Conservation (phyloP, 2,797 vertebrate species). For the Falco cherrug region DNA sequence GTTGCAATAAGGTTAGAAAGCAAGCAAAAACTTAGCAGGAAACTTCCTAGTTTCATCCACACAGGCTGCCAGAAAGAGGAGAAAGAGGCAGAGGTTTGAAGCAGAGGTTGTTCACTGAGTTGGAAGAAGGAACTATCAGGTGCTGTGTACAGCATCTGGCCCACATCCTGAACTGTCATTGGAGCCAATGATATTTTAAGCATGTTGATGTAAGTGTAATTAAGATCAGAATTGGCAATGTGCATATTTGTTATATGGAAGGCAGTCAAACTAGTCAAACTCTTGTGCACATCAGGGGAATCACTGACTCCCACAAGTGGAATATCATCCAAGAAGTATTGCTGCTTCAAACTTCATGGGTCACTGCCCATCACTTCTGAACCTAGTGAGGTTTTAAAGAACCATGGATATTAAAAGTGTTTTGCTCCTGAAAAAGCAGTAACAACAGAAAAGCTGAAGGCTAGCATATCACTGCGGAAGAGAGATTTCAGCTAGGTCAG, state of each 20-base stretch:
- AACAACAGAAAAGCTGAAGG: not conserved
- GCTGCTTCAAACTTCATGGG: not conserved
- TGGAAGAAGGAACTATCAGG: not conserved
- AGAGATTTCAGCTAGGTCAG: not conserved
- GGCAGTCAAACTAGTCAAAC: not conserved
- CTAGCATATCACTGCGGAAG: not conserved
- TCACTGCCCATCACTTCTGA: not conserved
- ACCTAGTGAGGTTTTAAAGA: not conserved
- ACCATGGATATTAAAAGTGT: not conserved
- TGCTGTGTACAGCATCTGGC: not conserved
- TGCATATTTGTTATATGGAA: not conserved
- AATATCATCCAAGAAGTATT: not conserved
- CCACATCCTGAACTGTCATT: not conserved
- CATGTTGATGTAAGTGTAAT: not conserved
- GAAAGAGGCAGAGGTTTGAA: not conserved
- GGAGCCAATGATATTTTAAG: not conserved
- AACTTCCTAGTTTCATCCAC: not conserved
- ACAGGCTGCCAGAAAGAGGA: not conserved
- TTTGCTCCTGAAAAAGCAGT: not conserved
- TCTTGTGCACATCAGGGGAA: not conserved
- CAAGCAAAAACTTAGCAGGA: not conserved
- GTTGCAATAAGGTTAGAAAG: not conserved
- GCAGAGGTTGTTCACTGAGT: not conserved
- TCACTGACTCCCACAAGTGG: not conserved
- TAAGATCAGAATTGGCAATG: not conserved